A percentile compares a stretch with the other conserved stretches of the same genome.
Conservation (phyloP, 2,888 invertebrate genomes). For the Caenorhabditis virilis region DNA sequence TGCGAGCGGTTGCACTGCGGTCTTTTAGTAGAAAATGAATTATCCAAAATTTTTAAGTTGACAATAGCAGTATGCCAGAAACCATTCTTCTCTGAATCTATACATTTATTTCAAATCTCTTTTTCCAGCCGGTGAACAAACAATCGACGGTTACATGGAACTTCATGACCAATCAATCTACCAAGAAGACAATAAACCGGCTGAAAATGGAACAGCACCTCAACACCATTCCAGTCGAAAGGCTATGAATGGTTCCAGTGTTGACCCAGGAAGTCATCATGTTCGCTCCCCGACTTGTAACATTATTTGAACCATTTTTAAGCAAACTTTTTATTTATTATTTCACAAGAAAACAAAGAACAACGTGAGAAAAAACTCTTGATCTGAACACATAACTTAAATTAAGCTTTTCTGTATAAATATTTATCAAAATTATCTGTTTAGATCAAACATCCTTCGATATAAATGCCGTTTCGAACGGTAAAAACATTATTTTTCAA, state of each 20-base stretch:
- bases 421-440: too few relatives aligned
- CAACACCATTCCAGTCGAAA: constrained; percentile 22
- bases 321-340: too few relatives aligned
- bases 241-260: constrained; percentile 33
- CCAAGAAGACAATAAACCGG: constrained; percentile 35
- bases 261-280: constrained; percentile 34
- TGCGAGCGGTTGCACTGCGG: too few relatives aligned
- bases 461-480: constrained; percentile 1
- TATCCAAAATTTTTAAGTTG: too few relatives aligned
- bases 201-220: constrained; percentile 5
- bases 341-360: too few relatives aligned
- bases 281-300: constrained; percentile 35
- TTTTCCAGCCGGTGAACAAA: constrained; percentile 55
- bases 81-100: not conserved
- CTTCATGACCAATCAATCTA: constrained; percentile 55
- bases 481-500: too few relatives aligned
- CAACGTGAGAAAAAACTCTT: too few relatives aligned
- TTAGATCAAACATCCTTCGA: too few relatives aligned
- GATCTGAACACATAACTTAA: too few relatives aligned
- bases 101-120: not conserved
- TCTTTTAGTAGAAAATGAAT: too few relatives aligned
- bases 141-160: constrained; percentile 66
- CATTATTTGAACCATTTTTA: constrained; percentile 23
- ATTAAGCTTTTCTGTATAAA: too few relatives aligned
- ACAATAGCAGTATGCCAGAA: too few relatives aligned